Conservation (phyloP, 2,888 invertebrate genomes). For the Branchellion lobata region DNA sequence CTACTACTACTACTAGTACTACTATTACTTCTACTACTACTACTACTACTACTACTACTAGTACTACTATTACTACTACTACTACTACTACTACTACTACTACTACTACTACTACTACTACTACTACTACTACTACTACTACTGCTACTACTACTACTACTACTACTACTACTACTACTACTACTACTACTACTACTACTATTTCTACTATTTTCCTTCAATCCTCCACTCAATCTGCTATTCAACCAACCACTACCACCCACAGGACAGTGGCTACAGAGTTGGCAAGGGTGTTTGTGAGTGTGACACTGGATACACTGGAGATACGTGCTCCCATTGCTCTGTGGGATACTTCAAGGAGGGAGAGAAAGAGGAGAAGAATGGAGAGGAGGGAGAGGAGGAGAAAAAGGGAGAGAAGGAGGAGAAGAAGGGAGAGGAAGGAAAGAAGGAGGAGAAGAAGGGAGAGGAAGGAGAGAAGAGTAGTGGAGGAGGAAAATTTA, state of each 20-base stretch:
- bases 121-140: conserved; percentile 35
- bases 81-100: conserved; percentile 22
- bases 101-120: conserved; percentile 40
- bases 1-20: too few species aligned
- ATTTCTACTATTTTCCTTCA: too few species aligned
- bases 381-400: neutral
- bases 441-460: too few species aligned
- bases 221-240: too few species aligned
- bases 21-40: too few species aligned
- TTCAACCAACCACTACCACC: too few species aligned
- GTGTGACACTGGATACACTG: conserved; percentile 81
- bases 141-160: conserved; percentile 37
- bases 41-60: too few species aligned
- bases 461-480: too few species aligned
- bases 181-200: conserved; percentile 28
- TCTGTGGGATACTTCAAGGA: conserved; percentile 36
- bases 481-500: too few species aligned
- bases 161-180: conserved; percentile 33
- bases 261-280: conserved; percentile 80
- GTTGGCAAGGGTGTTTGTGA: conserved; percentile 87
- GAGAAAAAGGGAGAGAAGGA: too few species aligned
- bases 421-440: too few species aligned
- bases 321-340: conserved; percentile 77
- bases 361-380: neutral
- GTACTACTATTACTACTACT: conserved; percentile 4